Base-by-base conservation (phyloP, 2,797 vertebrate genomes). In the Megaceryle alcyon region DNA sequence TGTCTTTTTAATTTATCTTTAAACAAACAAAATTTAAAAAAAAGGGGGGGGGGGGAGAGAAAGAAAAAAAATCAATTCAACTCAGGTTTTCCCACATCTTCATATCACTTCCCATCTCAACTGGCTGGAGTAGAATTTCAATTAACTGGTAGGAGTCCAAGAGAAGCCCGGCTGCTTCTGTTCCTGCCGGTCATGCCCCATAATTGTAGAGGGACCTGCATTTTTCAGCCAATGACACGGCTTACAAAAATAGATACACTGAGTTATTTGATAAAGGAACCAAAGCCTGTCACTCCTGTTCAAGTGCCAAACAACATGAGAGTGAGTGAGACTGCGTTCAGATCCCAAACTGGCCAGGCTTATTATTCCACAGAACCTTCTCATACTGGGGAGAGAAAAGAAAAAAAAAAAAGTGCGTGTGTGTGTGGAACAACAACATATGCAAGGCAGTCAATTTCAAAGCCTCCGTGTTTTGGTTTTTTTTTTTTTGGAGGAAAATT, bases 171-270 rank as follows among this genome's bases (percentile, higher is more conserved):
- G 87, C 90, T 82, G 93, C 91, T 85, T 95, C 90, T 96, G 86
- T 71, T 97, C 92, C 94, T 98, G 88, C 84, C 9, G 85, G 95
- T 97, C 97, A 96, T 93, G 94, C 95, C 96, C 95, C 93, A 96
- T 97, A 96, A 97, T 95, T 98, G 97, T 95, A 97, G 94, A 97
- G 92, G 95, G 97, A 95, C 95, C 92, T 97, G 95, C 94, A 96
- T 97, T 97, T 98, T 97, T 97, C 97, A 96, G 96, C 96, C 97
- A 97, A 97, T 97, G 97, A 97, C 92, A 97, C 43, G 63, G 96
- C 97, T 97, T 97, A 97, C 95, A 97, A 95, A 97, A 98, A 97
- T 97, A 96, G 94, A 96, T 95, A 94, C 96, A 96, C 82, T 75
- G 76, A 97, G 95, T 96, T 95, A 97, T 97, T 97, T 97, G 96